Base-by-base conservation (phyloP, 2,888 invertebrate genomes). In the Drosophila anceps region DNA sequence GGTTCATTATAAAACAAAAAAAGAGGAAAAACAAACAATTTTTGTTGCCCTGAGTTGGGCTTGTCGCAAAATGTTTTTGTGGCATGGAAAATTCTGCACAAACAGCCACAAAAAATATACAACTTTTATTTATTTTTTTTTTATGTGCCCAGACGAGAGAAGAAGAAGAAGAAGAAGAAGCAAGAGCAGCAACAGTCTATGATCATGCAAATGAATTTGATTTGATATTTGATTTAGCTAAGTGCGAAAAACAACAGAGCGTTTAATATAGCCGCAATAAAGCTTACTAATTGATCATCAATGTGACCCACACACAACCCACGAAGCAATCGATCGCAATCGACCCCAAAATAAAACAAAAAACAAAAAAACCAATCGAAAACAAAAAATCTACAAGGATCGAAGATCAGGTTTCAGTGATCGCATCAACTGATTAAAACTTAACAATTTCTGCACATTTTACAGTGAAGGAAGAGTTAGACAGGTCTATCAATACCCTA, bases 231-330 rank as follows among this genome's bases (percentile, higher is more conserved):
- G 66, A 79, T 76, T 50, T 53, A 41, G 81, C 65, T 63, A 73
- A 81, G 82, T 85, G 79, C 64, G 79, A 76, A 73, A 76, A 84
- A 83, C 75, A 85, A 83, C 85, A 88, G 75, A 82, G 72, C 72
- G 76, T 81, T 88, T 85, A 84, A 88, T 87, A 88, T 84, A 69
- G 55, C 53, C 71, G 82, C 88, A 88, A 86, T 72, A 85, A 73
- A 69, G 63, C 39, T 53, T 76, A 82, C 86, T 86, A 86, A 86
- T 86, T 85, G 60, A 71, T 73, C 60, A 37, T 54, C 70, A 73
- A 81, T 63, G 60, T 57, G 59, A 31, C 31, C 41, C 31, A 57
- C 18, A 44, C 18, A 57, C 46, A 39, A 39, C 24, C n/a, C 20
- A 33, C 20, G 12, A 20, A 29, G 10, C 43, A 39, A 54, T 54